These are phyloP conservation scores for Rhinatrema bivittatum DNA, from an alignment of 2,797 vertebrate species.

Conservation along the genomic window DNA sequence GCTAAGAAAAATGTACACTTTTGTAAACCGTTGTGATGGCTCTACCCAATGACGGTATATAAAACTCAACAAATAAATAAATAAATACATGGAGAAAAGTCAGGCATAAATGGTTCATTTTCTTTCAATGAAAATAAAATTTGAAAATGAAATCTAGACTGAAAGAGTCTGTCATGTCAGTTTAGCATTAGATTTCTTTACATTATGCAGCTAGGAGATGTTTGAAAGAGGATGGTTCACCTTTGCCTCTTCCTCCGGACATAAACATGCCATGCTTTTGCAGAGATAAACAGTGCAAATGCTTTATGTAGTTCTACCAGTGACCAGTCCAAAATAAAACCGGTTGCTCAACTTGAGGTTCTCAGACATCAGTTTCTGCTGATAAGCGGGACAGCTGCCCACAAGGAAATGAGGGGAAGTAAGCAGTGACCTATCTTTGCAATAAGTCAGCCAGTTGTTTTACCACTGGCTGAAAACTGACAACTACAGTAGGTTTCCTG, in stretches of 20 bases:
- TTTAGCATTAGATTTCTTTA: conserved; percentile 46
- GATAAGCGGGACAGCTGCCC: conserved; percentile 38
- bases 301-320: conserved; percentile 31
- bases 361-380: conserved; percentile 27
- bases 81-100: too few species aligned
- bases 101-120: conserved; percentile 29
- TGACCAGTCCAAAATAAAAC: conserved; percentile 19
- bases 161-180: conserved; percentile 31
- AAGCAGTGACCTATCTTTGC: conserved; percentile 22
- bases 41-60: too few species aligned
- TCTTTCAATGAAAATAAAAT: conserved; percentile 24
- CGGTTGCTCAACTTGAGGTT: conserved; percentile 34
- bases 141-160: conserved; percentile 33
- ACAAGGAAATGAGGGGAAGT: conserved; percentile 1
- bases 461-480: background rate
- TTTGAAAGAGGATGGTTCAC: conserved; percentile 31
- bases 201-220: conserved; percentile 29
- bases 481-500: background rate
- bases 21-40: too few species aligned
- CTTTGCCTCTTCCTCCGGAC: conserved; percentile 16
- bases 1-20: too few species aligned
- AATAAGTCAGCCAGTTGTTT: background rate
- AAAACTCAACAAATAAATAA: too few species aligned
- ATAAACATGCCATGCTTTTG: conserved; percentile 25
- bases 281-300: conserved; percentile 34